Conservation (phyloP, 2,888 invertebrate species). For the Lithodes maja region DNA sequence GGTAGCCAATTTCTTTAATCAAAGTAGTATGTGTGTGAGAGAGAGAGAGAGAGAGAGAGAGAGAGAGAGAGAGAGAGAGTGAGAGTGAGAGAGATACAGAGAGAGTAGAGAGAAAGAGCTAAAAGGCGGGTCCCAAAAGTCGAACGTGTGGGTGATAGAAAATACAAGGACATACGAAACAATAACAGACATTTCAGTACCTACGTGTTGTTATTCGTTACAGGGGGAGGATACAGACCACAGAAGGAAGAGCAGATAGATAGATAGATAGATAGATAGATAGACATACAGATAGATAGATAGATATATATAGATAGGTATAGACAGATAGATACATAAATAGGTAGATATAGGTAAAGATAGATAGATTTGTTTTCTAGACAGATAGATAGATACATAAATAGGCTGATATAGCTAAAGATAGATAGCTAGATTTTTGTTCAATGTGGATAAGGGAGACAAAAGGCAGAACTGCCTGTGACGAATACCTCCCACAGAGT, state of each 20-base stretch:
- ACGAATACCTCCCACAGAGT: too few species aligned
- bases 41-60: constrained; percentile 22
- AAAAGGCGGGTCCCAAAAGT: neutral
- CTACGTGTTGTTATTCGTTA: too few species aligned
- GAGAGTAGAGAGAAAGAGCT: neutral
- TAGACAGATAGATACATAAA: neutral
- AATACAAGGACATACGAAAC: too few species aligned
- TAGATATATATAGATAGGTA: neutral
- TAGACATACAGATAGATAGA: neutral
- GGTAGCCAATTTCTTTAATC: too few species aligned
- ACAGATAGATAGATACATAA: too few species aligned
- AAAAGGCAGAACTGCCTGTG: too few species aligned
- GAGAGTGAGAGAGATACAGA: neutral
- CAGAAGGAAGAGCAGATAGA: neutral
- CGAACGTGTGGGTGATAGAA: too few species aligned
- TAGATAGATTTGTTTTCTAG: too few species aligned
- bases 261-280: neutral
- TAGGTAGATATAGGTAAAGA: neutral
- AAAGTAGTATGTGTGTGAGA: constrained; percentile 26
- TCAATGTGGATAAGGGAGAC: too few species aligned
- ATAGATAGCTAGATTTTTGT: too few species aligned
- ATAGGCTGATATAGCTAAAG: too few species aligned
- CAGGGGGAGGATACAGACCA: neutral
- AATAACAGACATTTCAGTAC: too few species aligned
- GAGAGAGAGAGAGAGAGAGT: constrained; percentile 5